Evolutionary conservation across 2,113 vertebrate genomes (phyloP), one percentile per base, ranked within the genome.

Genomic region (Suricata suricatta): DNA sequence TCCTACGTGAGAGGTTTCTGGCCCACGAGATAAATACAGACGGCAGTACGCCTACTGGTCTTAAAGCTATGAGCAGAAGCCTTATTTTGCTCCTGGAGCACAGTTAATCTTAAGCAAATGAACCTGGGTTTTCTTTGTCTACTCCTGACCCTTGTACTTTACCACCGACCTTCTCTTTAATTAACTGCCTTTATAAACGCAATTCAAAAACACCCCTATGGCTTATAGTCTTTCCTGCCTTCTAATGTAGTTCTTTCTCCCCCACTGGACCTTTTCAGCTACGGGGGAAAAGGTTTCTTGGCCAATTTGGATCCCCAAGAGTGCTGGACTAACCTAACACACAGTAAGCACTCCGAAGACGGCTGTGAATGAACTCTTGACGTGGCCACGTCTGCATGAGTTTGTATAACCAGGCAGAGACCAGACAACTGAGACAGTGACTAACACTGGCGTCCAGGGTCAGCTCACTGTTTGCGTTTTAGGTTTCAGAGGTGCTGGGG

Each of bases 141-240:
- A 3, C 23, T 83, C 19, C 85, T 50, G 64, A 90, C 69, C 60
- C 79, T 96, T 86, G 83, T 33, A 93, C 86, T 89, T 85, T 38
- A 57, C 50, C 29, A 10, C 4, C 52, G 85, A 91, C 77, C 41
- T 79, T 8, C 60, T 76, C 63, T 47, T 33, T 54, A 33, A 77
- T 19, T 35, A 87, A 60, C 19, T 3, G 1, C 31, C 81, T 84
- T 66, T 50, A 44, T 64, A 69, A 35, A 2, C 2, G 31, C 25
- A 44, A 57, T 16, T 47, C 71, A 76, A 23, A 54, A 2, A 80
- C 57, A 84, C 29, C 35, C 19, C 0, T 27, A 10, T 0, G 2
- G 47, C 50, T 31, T 13, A 21, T 19, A 60, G 57, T 16, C 31
- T 35, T 71, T 63, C 41, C 27, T 52, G 44, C 17, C 54, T 54